These are phyloP conservation scores for Platerodrilus igneus DNA, from an alignment of 2,888 invertebrate genomes.

Conservation along the genomic window DNA sequence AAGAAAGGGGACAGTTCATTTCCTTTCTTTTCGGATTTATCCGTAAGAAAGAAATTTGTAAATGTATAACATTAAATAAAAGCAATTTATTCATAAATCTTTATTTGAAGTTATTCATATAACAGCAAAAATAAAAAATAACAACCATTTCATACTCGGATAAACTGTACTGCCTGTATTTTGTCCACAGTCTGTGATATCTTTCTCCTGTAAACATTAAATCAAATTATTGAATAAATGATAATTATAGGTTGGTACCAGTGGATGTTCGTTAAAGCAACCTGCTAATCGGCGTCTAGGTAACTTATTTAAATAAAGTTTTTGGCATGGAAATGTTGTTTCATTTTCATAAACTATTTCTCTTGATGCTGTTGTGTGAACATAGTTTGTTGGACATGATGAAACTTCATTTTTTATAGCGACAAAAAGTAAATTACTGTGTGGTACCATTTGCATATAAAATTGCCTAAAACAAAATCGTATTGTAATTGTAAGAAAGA, in stretches of 20 bases:
- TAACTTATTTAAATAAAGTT: conserved; percentile 65
- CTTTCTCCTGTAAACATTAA: conserved; percentile 44
- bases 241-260: too few species aligned
- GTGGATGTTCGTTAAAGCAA: conserved; percentile 71
- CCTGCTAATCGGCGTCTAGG: conserved; percentile 64
- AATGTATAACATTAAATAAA: too few species aligned
- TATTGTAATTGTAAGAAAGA: too few species aligned
- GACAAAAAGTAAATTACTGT: conserved; percentile 73
- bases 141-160: too few species aligned
- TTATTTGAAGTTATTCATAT: too few species aligned
- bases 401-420: conserved; percentile 59
- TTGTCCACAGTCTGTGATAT: conserved; percentile 50
- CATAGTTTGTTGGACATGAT: conserved; percentile 46
- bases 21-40: too few species aligned
- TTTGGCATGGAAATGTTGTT: conserved; percentile 67
- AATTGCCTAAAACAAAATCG: conserved; percentile 52
- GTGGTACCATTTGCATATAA: conserved; percentile 66
- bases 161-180: too few species aligned
- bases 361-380: conserved; percentile 51
- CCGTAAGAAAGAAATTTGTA: too few species aligned
- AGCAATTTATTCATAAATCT: too few species aligned
- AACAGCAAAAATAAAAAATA: too few species aligned
- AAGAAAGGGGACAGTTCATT: too few species aligned
- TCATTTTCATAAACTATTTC: conserved; percentile 49
- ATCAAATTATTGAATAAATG: conserved; percentile 13